Conservation (phyloP, 2,113 vertebrate genomes). For the Cynocephalus volans region DNA sequence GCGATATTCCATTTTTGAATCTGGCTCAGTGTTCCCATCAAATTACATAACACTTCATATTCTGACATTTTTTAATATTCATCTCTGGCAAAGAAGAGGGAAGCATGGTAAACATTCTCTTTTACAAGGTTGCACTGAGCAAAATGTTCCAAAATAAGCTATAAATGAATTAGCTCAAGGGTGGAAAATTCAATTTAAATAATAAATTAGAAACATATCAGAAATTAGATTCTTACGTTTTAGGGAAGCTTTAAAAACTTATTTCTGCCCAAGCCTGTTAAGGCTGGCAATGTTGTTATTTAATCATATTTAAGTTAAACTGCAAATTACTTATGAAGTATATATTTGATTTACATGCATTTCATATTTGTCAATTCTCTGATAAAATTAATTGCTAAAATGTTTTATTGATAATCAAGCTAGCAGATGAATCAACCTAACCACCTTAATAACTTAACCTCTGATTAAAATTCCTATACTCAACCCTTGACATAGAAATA, state of each 20-base stretch:
- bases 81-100: constrained; percentile 71
- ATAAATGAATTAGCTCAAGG: constrained; percentile 73
- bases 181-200: constrained; percentile 82
- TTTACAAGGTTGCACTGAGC: constrained; percentile 37
- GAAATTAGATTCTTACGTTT: constrained; percentile 72
- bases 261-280: constrained; percentile 53
- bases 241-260: constrained; percentile 61
- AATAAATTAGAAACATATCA: constrained; percentile 77
- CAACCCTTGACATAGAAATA: constrained; percentile 67
- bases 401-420: constrained; percentile 77
- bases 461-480: constrained; percentile 78
- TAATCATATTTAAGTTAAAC: constrained; percentile 71
- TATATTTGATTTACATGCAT: constrained; percentile 69
- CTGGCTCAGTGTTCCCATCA: constrained; percentile 55
- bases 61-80: constrained; percentile 73
- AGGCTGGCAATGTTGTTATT: constrained; percentile 50
- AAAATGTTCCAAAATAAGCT: constrained; percentile 70
- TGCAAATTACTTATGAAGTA: constrained; percentile 71
- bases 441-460: constrained; percentile 69
- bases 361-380: constrained; percentile 74
- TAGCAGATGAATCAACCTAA: constrained; percentile 73
- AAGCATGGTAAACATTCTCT: constrained; percentile 68
- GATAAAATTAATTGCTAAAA: constrained; percentile 79
- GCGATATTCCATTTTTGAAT: constrained; percentile 51
- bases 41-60: constrained; percentile 76